Conservation (phyloP, 2,113 vertebrate genomes). For the Hippocampus abdominalis region DNA sequence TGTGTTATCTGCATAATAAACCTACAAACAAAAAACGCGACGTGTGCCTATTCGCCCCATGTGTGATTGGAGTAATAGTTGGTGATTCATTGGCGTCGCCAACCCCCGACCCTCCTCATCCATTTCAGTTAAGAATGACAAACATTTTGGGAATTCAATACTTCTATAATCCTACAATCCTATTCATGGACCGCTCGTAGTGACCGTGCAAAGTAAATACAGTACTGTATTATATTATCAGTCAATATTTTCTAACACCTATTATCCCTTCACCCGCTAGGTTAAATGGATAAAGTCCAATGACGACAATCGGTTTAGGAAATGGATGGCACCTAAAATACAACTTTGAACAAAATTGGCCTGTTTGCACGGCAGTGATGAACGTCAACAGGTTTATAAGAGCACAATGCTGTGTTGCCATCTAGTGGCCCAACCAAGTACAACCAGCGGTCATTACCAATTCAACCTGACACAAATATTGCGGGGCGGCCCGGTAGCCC, state of each 20-base stretch:
- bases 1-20: neutral
- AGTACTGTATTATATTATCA: too few species aligned
- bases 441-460: too few species aligned
- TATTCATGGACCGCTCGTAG: slow-evolving; percentile 21
- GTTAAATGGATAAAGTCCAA: too few species aligned
- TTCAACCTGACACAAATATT: too few species aligned
- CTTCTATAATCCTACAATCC: slow-evolving; percentile 10
- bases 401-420: slow-evolving; percentile 19
- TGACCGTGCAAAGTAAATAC: neutral
- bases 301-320: too few species aligned
- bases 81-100: slow-evolving; percentile 29
- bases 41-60: neutral
- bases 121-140: slow-evolving; percentile 14
- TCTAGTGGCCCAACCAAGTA: slow-evolving; percentile 21
- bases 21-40: neutral
- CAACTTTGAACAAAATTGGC: neutral
- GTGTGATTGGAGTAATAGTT: too few species aligned
- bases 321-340: neutral
- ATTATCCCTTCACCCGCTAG: neutral
- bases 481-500: too few species aligned
- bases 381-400: neutral
- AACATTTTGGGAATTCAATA: slow-evolving; percentile 17
- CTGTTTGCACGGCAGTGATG: neutral
- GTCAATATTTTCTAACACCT: too few species aligned
- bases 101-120: slow-evolving; percentile 3